Conservation (phyloP, 2,113 vertebrate genomes). For the Limnothrissa miodon region DNA sequence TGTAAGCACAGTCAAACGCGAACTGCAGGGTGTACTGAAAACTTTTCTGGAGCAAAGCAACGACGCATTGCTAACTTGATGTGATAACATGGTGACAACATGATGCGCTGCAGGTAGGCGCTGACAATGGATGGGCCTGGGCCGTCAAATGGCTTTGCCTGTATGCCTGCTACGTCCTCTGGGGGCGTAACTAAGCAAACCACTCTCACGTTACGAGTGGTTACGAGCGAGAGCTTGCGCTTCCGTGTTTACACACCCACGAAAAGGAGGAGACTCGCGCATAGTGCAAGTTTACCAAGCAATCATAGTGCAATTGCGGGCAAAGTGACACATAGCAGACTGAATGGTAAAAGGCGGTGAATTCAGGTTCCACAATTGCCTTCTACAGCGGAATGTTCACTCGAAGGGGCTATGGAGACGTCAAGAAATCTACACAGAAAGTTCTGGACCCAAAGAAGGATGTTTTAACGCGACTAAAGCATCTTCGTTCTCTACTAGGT, state of each 20-base stretch:
- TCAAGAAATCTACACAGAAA: conserved; percentile 99
- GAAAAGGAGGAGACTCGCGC: conserved; percentile 49
- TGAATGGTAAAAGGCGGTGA: conserved; percentile 67
- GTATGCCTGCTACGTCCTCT: background rate
- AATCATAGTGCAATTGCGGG: conserved; percentile 53
- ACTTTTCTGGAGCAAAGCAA: no score
- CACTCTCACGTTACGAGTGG: conserved; percentile 37
- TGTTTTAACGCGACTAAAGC: conserved; percentile 89
- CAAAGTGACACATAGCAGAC: conserved; percentile 61
- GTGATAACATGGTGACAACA: no score
- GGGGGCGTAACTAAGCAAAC: conserved; percentile 49
- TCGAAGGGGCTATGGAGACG: conserved; percentile 90
- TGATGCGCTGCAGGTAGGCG: no score
- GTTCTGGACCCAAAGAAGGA: conserved; percentile 99
- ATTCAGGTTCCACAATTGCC: conserved; percentile 63
- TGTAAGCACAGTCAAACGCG: no score
- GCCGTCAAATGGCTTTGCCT: no score
- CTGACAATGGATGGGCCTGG: no score
- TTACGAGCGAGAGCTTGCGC: no score
- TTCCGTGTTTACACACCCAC: conserved; percentile 81
- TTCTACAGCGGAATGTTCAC: conserved; percentile 87
- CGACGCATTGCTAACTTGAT: no score
- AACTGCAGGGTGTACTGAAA: no score
- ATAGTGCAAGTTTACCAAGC: conserved; percentile 62
- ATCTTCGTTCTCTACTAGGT: conserved; percentile 92